Evolutionary conservation across 2,113 vertebrate genomes (phyloP).

Genomic region (Trematocara zebra): DNA sequence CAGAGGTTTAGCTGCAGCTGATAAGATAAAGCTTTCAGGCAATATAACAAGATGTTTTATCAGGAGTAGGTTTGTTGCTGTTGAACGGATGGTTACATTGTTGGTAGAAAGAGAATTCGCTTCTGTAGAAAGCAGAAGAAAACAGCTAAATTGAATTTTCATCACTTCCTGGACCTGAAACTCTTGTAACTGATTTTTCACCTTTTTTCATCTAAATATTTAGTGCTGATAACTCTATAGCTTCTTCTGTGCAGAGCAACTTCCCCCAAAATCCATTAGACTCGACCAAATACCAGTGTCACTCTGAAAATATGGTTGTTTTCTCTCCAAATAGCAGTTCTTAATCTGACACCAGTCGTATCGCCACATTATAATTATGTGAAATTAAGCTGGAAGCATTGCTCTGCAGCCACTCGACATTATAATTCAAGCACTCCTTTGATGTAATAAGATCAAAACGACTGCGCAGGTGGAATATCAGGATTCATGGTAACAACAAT

Average conservation of each 20-base stretch:
- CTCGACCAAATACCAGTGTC: not conserved
- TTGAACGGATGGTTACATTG: not conserved
- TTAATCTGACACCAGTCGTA: constrained; percentile 19
- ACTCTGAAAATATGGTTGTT: not conserved
- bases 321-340: not conserved
- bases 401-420: not conserved
- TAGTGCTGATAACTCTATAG: not conserved
- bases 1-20: not conserved
- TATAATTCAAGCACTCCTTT: constrained; percentile 41
- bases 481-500: constrained; percentile 24
- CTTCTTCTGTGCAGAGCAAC: not conserved
- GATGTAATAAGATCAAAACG: constrained; percentile 57
- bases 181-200: not conserved
- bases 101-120: not conserved
- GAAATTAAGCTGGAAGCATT: constrained; percentile 40
- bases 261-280: not conserved
- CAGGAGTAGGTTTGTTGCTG: not conserved
- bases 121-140: not conserved
- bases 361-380: constrained; percentile 37
- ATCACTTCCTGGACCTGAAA: not conserved
- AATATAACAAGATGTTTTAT: not conserved
- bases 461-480: constrained; percentile 26
- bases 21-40: not conserved
- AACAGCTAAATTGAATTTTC: not conserved
- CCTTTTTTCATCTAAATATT: not conserved